These are phyloP conservation scores for Anguilla pacifica DNA, from an alignment of 2,797 vertebrate genomes.

Conservation along the genomic window DNA sequence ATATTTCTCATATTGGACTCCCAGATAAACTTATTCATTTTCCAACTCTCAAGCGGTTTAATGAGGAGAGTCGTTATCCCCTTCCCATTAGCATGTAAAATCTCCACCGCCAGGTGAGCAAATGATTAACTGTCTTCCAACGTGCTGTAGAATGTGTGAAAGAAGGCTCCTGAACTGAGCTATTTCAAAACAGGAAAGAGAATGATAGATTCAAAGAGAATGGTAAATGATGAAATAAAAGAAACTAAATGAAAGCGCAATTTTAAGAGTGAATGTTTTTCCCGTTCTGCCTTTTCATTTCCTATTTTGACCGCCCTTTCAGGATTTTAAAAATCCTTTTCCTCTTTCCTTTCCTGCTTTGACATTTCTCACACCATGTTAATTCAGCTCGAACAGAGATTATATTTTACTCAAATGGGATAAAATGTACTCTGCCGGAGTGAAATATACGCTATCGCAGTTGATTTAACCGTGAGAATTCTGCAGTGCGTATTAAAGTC, in stretches of 20 bases:
- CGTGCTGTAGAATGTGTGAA: background rate
- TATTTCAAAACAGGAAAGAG: background rate
- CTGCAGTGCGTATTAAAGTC: background rate
- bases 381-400: background rate
- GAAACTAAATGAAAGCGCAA: background rate
- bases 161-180: background rate
- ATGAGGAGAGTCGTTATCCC: background rate
- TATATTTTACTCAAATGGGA: background rate
- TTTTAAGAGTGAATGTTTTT: background rate
- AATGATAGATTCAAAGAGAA: background rate
- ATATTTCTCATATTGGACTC: background rate
- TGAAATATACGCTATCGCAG: background rate
- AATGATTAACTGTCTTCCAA: background rate
- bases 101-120: background rate
- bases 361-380: background rate
- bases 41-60: background rate
- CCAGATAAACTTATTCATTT: background rate
- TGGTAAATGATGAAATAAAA: background rate
- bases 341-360: background rate
- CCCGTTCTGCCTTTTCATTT: background rate
- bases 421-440: background rate
- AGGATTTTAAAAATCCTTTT: background rate
- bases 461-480: background rate
- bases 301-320: background rate
- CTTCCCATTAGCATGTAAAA: background rate